A percentile compares a stretch with the other conserved stretches of the same genome.
phyloP scores from a whole-genome alignment of 2,888 invertebrate species.

The Lacanobia oleracea region DNA sequence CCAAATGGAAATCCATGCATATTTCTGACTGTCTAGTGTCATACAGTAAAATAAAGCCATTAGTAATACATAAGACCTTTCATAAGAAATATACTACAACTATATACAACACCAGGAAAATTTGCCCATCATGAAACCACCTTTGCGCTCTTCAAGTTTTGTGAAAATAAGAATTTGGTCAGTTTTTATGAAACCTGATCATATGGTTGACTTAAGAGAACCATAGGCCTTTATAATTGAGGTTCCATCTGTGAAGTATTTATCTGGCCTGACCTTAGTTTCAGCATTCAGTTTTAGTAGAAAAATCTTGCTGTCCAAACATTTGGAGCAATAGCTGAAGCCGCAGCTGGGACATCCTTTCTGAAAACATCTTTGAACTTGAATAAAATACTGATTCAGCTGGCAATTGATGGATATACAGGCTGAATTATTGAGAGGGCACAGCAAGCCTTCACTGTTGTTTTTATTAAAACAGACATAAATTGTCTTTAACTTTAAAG shows the following conservation, averaged over 20 bases:
- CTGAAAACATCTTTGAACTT: constrained; percentile 85
- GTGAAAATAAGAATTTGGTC: background rate
- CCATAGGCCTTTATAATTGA: background rate
- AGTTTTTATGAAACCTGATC: background rate
- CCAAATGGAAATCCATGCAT: no score
- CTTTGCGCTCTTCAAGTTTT: no score
- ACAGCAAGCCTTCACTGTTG: background rate
- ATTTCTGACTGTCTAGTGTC: no score
- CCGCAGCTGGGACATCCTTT: constrained; percentile 96
- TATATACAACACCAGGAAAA: no score
- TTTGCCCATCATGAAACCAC: no score
- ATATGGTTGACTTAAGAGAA: background rate
- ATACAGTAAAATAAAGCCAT: no score
- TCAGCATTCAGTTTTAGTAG: constrained; percentile 92
- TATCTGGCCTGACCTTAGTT: constrained; percentile 90
- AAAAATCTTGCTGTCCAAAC: constrained; percentile 93
- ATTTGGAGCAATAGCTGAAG: constrained; percentile 95
- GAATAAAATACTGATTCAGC: background rate
- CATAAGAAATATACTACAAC: no score
- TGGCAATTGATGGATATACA: background rate
- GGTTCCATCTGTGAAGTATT: background rate
- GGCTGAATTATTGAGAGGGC: background rate
- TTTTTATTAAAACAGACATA: background rate
- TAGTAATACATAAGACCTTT: no score
- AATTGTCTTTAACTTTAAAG: no score